Evolutionary conservation across 2,113 vertebrate genomes (phyloP).

Genomic region (Glaucomys volans): DNA sequence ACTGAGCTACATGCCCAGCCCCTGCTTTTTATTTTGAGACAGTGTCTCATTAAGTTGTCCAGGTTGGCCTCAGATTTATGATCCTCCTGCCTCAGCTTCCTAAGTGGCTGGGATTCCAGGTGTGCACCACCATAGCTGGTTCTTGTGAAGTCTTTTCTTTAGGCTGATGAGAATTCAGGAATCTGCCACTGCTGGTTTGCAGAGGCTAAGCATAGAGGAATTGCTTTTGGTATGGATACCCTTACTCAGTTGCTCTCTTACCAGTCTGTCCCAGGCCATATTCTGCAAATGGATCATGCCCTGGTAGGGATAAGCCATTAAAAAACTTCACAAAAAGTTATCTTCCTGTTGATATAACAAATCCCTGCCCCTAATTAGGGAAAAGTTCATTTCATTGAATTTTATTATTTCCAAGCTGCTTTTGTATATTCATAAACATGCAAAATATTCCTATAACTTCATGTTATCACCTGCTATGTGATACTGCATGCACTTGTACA

Average conservation of each 20-base stretch:
- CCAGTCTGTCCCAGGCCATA: not conserved
- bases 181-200: not conserved
- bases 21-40: too few species aligned
- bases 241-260: not conserved
- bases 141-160: not conserved
- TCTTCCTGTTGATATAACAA: not conserved
- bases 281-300: not conserved
- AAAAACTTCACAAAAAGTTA: not conserved
- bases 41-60: too few species aligned
- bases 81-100: too few species aligned
- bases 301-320: not conserved
- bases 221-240: rapidly evolving
- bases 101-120: too few species aligned
- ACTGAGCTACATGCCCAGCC: too few species aligned
- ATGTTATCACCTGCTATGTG: not conserved
- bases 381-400: not conserved
- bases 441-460: not conserved
- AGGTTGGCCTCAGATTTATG: too few species aligned
- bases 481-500: not conserved
- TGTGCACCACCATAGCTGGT: too few species aligned
- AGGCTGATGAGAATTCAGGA: not conserved
- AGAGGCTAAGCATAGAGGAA: not conserved
- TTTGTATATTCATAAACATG: slow-evolving; percentile 24
- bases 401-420: not conserved
- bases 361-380: not conserved